These are phyloP conservation scores for Baronia brevicornis DNA, from an alignment of 2,888 invertebrate species.

Conservation along the genomic window DNA sequence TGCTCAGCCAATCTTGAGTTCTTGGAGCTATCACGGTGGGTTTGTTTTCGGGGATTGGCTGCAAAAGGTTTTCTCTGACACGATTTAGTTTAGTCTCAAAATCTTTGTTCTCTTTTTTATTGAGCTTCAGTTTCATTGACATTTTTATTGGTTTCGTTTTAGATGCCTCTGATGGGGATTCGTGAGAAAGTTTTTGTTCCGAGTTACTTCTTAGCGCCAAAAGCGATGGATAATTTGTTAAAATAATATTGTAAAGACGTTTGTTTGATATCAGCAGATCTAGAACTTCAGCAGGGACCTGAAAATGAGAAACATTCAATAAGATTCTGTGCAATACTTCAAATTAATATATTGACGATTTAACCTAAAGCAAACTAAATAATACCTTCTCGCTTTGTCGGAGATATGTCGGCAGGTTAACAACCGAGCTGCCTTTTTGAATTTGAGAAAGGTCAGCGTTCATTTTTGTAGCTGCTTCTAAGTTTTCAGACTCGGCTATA, in stretches of 20 bases:
- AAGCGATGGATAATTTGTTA: conserved; percentile 83
- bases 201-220: conserved; percentile 78
- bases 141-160: conserved; percentile 76
- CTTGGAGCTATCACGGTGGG: conserved; percentile 42
- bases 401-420: conserved; percentile 87
- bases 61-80: conserved; percentile 54
- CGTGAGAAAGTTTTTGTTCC: conserved; percentile 74
- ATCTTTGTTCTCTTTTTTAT: conserved; percentile 40
- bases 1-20: conserved; percentile 56
- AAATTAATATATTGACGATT: not conserved
- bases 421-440: conserved; percentile 78
- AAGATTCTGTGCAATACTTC: not conserved
- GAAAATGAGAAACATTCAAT: conserved; percentile 19
- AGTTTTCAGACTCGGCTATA: conserved; percentile 68
- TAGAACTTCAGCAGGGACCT: conserved; percentile 83
- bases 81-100: conserved; percentile 59
- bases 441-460: conserved; percentile 58
- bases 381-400: conserved; percentile 82
- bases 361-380: conserved; percentile 2
- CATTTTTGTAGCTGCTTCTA: conserved; percentile 60
- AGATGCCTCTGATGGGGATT: conserved; percentile 35
- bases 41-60: conserved; percentile 63
- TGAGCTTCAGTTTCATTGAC: conserved; percentile 77
- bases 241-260: conserved; percentile 79
- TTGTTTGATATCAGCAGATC: conserved; percentile 79